These are phyloP conservation scores for Chrysochloris asiatica DNA, from an alignment of 2,113 vertebrate species.

Conservation along the genomic window DNA sequence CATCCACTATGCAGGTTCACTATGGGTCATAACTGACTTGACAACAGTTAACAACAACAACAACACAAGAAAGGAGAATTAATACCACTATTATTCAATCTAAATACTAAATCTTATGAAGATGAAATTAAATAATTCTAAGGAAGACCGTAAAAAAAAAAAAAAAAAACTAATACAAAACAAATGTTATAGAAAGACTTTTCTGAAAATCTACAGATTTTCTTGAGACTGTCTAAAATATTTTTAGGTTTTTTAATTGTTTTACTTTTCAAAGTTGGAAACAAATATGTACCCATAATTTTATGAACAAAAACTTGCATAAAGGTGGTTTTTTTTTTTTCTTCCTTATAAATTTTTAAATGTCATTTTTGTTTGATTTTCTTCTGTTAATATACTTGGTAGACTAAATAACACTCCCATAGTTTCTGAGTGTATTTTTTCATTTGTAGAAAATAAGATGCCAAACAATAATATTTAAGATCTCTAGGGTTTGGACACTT, in stretches of 20 bases:
- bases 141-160: background rate
- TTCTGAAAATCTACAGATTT: background rate
- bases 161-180: too few species aligned
- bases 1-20: too few species aligned
- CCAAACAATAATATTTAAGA: background rate
- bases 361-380: background rate
- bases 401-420: background rate
- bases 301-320: background rate
- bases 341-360: background rate
- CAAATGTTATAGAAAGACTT: background rate
- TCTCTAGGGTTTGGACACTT: background rate
- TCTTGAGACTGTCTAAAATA: constrained; percentile 17
- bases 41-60: too few species aligned
- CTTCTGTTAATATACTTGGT: background rate
- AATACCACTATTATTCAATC: too few species aligned
- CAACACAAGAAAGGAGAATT: too few species aligned
- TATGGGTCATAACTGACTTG: too few species aligned
- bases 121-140: background rate
- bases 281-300: background rate
- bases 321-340: background rate
- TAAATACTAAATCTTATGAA: too few species aligned
- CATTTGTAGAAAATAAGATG: background rate
- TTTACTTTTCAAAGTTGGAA: constrained; percentile 22
- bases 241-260: background rate
- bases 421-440: background rate